A percentile compares a stretch with the other conserved stretches of the same genome.
Evolutionary conservation across 2,888 invertebrate species (phyloP).

Genomic region (Conchocele bisecta): DNA sequence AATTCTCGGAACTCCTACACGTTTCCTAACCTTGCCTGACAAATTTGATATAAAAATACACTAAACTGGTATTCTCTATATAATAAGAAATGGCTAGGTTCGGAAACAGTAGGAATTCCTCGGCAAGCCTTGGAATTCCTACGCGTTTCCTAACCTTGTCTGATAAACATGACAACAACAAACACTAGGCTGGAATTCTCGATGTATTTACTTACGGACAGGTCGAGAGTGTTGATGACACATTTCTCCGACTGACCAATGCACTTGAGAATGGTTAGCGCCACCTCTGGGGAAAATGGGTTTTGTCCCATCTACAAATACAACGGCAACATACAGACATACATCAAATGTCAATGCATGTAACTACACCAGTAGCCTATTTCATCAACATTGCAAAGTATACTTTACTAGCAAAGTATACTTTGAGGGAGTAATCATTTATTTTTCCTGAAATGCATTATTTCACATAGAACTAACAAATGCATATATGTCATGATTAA

Average conservation of each 20-base stretch:
- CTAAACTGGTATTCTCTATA: background rate
- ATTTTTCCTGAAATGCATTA: no score
- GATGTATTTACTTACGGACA: slow-evolving; percentile 57
- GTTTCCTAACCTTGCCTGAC: no score
- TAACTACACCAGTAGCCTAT: no score
- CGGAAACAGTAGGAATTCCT: slow-evolving; percentile 55
- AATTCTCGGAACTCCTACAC: no score
- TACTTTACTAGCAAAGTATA: no score
- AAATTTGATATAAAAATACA: no score
- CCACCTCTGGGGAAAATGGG: slow-evolving; percentile 70
- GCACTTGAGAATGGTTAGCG: slow-evolving; percentile 64
- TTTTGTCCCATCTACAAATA: slow-evolving; percentile 69
- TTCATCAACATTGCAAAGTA: no score
- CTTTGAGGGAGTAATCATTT: no score
- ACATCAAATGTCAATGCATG: no score
- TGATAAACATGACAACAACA: slow-evolving; percentile 62
- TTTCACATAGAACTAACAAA: no score
- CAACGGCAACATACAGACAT: background rate
- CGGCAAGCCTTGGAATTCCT: no score
- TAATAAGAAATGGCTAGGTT: slow-evolving; percentile 62
- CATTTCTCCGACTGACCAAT: slow-evolving; percentile 62
- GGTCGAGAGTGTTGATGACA: slow-evolving; percentile 60
- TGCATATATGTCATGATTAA: no score
- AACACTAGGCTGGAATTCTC: slow-evolving; percentile 48
- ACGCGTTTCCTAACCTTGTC: slow-evolving; percentile 57